Evolutionary conservation across 37 sponge, comb jelly and placozoan genomes (phyloP), one percentile per base, ranked within the genome.

Genomic region (Geodia barretti): DNA sequence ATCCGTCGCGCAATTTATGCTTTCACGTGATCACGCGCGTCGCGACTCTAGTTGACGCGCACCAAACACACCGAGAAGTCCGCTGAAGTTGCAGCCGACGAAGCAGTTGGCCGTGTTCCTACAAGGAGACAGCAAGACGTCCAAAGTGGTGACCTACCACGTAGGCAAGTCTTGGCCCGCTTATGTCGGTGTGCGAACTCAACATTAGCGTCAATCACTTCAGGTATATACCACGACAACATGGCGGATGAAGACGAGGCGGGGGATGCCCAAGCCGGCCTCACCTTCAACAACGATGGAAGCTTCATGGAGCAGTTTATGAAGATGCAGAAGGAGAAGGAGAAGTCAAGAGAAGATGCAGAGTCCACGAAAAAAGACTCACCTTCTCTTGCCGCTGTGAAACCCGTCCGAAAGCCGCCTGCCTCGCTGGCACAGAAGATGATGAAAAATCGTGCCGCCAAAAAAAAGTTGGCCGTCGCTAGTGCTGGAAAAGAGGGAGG

Each of bases 231-330:
- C 39, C 9, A 54, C 5, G 24, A 38, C 20, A 21, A 30, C 36
- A 69, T 35, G 36, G 30, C 70, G 2, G 32, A 31, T 32, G 36
- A 69, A 31, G 70, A 69, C 25, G 36, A 11, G 36, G 33, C 33
- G 21, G 70, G 1, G 36, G 70, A 5, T 29, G 66, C 8, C 20
- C 4, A 28, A 38, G 3, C 17, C 1, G 23, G 29, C 39, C 7
- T 17, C 7, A 88, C 88, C 58, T 97, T 97, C 62, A 43, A 67
- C 20, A 97, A 97, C 60, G 97, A 97, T 77, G 97, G 97, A 17
- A 92, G 90, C 67, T 97, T 97, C 67, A 29, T 97, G 8, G 93
- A 94, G 61, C 82, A 81, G 64, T 97, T 97, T 72, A 80, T 58
- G 59, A 72, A 83, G 59, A 20, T 88, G 70, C 89, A 96, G 41